Base-by-base conservation (phyloP, 2,888 invertebrate species). In the Coenonympha glycerion region DNA sequence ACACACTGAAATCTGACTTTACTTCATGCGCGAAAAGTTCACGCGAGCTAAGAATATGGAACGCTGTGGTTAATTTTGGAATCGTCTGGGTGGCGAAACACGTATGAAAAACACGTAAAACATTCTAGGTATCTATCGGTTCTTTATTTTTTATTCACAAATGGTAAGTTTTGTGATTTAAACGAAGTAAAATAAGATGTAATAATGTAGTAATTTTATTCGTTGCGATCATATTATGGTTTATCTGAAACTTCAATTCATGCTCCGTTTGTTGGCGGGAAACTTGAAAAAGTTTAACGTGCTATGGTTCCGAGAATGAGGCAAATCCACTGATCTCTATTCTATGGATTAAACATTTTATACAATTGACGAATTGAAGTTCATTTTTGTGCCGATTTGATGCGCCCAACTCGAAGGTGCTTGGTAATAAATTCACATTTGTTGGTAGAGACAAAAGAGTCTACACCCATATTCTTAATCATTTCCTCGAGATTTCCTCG, bases 61-160 rank as follows among this genome's bases (percentile, higher is more conserved):
- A 73, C 78, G 83, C 81, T 82, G 76, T 66, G 69, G 73, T 81
- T 86, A 87, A 84, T 74, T 86, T 86, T 87, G 84, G 86, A 85
- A 79, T 63, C 75, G 68, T 74, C 86, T 78, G 85, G 85, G 84
- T 68, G 71, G 61, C 62, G 67, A 60, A 63, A 64, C 65, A 61
- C 58, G 60, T 55, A 52, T 52, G 56, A 55, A 60, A 71, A 75
- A 75, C 55, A 52, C 52, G 56, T 55, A 60, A 71, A 75, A 75
- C 71, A 71, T 74, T 71, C 72, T 57, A 60, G 61, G 63, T 69
- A 64, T 71, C 52, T 58, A 59, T 71, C 63, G 59, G 65, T 66
- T 56, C 24, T 33, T 13, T 37, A 34, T 53, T 56, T 47, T 58
- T 48, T 55, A 52, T 54, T 45, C 36, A 39, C 51, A 46, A 51